Evolutionary conservation across 2,888 invertebrate species (phyloP), one percentile per base, ranked within the genome.

Genomic region (Bellardia pandia): DNA sequence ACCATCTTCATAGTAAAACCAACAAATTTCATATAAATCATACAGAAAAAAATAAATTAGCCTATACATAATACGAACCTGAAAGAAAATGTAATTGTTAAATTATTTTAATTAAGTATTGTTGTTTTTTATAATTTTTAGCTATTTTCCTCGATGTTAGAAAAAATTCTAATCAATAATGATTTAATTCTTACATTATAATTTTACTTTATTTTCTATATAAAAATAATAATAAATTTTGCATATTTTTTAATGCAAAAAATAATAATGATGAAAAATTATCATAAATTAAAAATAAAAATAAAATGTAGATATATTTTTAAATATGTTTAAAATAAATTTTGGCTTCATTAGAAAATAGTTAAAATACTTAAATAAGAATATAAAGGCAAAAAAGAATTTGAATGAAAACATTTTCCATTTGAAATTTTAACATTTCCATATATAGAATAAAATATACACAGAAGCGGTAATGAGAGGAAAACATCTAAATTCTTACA

Each of bases 221-320:
- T 14, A 72, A 53, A 76, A 53, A 33, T 68, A 77, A 33, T 79
- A 56, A 69, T 58, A 64, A 33, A 37, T 30, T 60, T 76, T 80
- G 71, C 71, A 80, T 64, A 37, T 69, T 51, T 78, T 66, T 58
- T 3, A 76, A 85, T 85, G 76, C 62, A 88, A 83, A 72, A 56
- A 48, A 42, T 53, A 58, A 40, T 51, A 72, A 60, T 48, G 48
- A 64, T 56, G 40, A 72, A 62, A 74, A 66, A 48, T 62, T 23
- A 23, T 51, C 11, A 45, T 60, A 75, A 69, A 53, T 64, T 80
- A 40, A 23, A 62, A 62, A n/a, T n/a, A n/a, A 64, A 56, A 33
- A 58, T n/a, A 9, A 4, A 7, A 53, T 45, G 53, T 56, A 71
- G 23, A 37, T 64, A 5, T 51, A 8, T 69, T 56, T 51, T 48